A percentile compares a stretch with the other conserved stretches of the same genome.
phyloP scores from a whole-genome alignment of 2,888 invertebrate species.

The Cremastinae sp. region DNA sequence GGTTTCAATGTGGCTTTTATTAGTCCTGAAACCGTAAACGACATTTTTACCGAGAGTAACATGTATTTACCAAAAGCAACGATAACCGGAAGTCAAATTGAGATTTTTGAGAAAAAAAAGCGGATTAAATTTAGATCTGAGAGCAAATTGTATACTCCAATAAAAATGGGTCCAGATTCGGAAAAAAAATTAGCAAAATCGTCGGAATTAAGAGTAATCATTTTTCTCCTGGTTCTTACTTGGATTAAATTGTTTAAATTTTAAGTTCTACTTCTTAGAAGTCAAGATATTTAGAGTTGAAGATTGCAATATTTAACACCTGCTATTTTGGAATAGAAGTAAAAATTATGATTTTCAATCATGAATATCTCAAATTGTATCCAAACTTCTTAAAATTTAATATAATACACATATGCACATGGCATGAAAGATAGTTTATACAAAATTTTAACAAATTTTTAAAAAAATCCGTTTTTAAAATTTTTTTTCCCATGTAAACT shows the following conservation, averaged over 20 bases:
- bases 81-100: conserved; percentile 45
- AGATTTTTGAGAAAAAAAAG: conserved; percentile 61
- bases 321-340: no score
- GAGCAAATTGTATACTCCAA: no score
- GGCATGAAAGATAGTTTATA: no score
- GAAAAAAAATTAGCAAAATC: conserved; percentile 7
- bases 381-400: no score
- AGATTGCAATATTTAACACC: no score
- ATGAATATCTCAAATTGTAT: no score
- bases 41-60: conserved; percentile 62
- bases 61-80: conserved; percentile 57
- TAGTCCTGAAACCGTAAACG: conserved; percentile 51
- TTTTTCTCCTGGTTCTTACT: background rate
- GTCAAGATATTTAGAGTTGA: no score
- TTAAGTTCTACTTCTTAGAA: background rate
- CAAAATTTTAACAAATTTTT: no score
- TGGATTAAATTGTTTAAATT: background rate
- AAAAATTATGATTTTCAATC: no score
- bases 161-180: background rate
- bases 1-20: conserved; percentile 55
- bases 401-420: no score
- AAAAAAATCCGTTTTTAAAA: no score
- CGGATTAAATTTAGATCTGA: conserved; percentile 55
- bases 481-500: no score
- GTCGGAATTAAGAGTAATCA: conserved; percentile 57